Percentiles rank a stretch among this genome's conserved stretches.
Evolutionary conservation across 2,113 vertebrate genomes (phyloP).

Genomic region (Brienomyrus brachyistius): DNA sequence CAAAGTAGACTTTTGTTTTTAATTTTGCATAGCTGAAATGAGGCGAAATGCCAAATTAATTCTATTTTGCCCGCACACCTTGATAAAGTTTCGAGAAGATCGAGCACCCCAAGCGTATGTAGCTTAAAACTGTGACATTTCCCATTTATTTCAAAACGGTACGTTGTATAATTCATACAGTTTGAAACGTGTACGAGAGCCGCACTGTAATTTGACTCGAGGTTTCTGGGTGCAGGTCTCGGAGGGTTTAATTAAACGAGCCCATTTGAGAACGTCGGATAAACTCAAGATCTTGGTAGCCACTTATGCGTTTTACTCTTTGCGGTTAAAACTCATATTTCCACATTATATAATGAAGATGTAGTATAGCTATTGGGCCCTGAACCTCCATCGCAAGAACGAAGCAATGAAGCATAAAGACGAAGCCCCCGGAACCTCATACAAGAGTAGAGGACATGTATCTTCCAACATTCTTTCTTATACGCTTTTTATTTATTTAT

Average conservation of each 20-base stretch:
- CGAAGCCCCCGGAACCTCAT: neutral
- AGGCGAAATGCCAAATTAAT: neutral
- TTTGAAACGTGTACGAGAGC: constrained; percentile 6
- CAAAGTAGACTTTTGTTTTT: neutral
- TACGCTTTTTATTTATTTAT: neutral
- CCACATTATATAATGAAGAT: neutral
- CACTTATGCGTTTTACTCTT: neutral
- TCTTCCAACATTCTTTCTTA: neutral
- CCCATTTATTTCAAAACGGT: neutral
- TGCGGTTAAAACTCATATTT: neutral
- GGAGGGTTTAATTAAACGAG: constrained; percentile 10
- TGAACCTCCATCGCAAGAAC: neutral
- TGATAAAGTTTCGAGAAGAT: neutral
- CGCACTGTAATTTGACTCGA: neutral
- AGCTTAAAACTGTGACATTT: constrained; percentile 1
- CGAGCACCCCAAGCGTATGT: neutral
- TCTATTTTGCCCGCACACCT: neutral
- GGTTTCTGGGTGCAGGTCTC: neutral
- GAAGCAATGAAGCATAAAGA: neutral
- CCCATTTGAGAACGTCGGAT: neutral
- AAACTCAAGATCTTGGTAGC: neutral
- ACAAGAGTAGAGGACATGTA: neutral
- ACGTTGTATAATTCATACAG: constrained; percentile 7
- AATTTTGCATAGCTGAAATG: neutral
- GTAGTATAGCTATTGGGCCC: neutral